Base-by-base conservation (phyloP, 2,797 vertebrate species). In the Sebastes reedi region DNA sequence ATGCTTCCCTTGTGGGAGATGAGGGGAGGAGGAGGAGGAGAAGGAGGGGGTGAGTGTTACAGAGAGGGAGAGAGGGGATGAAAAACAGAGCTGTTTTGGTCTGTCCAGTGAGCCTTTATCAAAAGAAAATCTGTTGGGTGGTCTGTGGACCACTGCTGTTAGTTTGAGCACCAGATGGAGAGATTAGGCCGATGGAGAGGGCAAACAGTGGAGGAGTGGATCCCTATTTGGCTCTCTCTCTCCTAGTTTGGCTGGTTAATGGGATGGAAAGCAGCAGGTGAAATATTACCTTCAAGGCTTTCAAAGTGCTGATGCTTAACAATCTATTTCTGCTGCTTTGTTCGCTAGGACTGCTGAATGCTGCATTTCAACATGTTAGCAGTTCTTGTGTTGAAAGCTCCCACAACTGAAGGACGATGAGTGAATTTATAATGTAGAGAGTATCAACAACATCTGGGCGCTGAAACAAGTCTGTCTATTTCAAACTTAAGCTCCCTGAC, bases 121-220 rank as follows among this genome's bases (percentile, higher is more conserved):
- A 91, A 94, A 93, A 92, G 90, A 77, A 92, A 94, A 93, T 93
- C 87, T 92, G 94, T 81, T 79, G 86, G 85, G 90, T 82, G 84
- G 86, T 88, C 83, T 92, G 91, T 83, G 90, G 87, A 87, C 79
- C 83, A 55, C 87, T 87, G 88, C 84, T 91, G 85, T 89, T 91
- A 67, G 82, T 91, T 85, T 65, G 89, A 87, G 89, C 75, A 93
- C 86, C 95, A 96, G 96, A 96, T 96, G 94, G 94, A 89, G 83
- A 95, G 94, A 96, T 96, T 96, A 96, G 78, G 77, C 75, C 77
- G 62, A 14, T 84, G 89, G 82, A 90, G 81, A 83, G 85, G 64
- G 24, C 86, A 88, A 82, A 80, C 85, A 72, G 85, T 80, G 83
- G 89, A 93, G 79, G 92, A 91, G 80, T 84, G 79, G 95, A 80